These are phyloP conservation scores for Saturnia pavonia DNA, from an alignment of 2,888 invertebrate species.

Conservation along the genomic window DNA sequence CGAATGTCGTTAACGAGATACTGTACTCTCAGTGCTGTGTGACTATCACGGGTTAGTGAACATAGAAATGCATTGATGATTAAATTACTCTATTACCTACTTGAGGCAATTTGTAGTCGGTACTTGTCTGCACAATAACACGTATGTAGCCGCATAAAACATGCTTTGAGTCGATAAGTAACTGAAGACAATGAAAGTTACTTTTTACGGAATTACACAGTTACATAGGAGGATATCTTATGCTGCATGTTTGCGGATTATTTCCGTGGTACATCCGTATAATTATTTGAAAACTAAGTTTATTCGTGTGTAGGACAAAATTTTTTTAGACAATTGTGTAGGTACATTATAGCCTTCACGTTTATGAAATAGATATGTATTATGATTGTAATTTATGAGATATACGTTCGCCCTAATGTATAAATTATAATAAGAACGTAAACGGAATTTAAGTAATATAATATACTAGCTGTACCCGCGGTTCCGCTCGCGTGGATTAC, in stretches of 20 bases:
- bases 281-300: neutral
- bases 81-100: conserved; percentile 27
- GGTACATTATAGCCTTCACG: too few species aligned
- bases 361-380: too few species aligned
- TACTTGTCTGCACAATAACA: conserved; percentile 32
- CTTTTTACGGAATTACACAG: conserved; percentile 29
- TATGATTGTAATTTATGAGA: too few species aligned
- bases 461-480: too few species aligned
- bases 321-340: too few species aligned
- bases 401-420: too few species aligned
- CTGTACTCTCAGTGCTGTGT: conserved; percentile 1
- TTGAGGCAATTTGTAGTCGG: conserved; percentile 32
- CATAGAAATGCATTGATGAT: conserved; percentile 16
- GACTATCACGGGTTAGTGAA: conserved; percentile 2
- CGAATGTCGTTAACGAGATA: neutral
- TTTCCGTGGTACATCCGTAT: neutral
- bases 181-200: conserved; percentile 38
- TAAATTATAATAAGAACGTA: too few species aligned
- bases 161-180: conserved; percentile 32
- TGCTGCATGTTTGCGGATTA: neutral
- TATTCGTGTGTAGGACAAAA: too few species aligned
- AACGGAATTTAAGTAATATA: too few species aligned
- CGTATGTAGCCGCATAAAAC: conserved; percentile 32
- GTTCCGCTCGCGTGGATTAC: too few species aligned
- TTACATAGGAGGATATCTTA: neutral